Percentiles rank a stretch among this genome's conserved stretches.
Evolutionary conservation across 2,113 vertebrate genomes (phyloP).

Genomic region (Synodontis membranacea): DNA sequence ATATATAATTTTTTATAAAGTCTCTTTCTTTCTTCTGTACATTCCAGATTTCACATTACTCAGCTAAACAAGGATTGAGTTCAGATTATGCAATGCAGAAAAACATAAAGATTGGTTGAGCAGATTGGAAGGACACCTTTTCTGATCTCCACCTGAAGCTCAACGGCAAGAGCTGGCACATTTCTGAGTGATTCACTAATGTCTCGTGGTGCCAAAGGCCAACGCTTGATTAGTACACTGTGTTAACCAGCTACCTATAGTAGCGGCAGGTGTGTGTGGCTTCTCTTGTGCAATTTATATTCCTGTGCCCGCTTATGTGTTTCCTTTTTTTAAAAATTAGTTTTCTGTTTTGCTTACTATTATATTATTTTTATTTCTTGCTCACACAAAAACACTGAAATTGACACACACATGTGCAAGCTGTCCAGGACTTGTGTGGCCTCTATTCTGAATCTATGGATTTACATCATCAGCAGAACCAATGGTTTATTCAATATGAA

Average conservation of each 20-base stretch:
- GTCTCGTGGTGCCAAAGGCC: constrained; percentile 49
- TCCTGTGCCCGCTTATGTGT: constrained; percentile 54
- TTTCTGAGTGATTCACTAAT: constrained; percentile 46
- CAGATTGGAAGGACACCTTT: constrained; percentile 35
- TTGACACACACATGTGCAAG: neutral
- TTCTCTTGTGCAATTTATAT: constrained; percentile 63
- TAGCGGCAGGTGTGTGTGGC: constrained; percentile 64
- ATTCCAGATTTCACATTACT: constrained; percentile 69
- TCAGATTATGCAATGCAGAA: constrained; percentile 47
- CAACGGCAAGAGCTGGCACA: neutral
- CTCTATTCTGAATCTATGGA: neutral
- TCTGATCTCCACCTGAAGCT: neutral
- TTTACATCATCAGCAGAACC: neutral
- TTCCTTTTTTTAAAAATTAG: constrained; percentile 39
- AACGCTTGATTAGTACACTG: constrained; percentile 54
- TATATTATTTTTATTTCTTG: constrained; percentile 18
- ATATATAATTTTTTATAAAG: too few relatives aligned
- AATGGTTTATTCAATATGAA: neutral
- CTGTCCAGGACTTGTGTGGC: neutral
- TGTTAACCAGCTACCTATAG: constrained; percentile 64
- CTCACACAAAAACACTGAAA: constrained; percentile 32
- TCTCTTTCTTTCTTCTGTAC: neutral
- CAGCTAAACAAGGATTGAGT: constrained; percentile 58
- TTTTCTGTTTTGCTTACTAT: neutral
- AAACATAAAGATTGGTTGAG: constrained; percentile 42